Conservation (phyloP, 2,113 vertebrate species). For the Indri indri region DNA sequence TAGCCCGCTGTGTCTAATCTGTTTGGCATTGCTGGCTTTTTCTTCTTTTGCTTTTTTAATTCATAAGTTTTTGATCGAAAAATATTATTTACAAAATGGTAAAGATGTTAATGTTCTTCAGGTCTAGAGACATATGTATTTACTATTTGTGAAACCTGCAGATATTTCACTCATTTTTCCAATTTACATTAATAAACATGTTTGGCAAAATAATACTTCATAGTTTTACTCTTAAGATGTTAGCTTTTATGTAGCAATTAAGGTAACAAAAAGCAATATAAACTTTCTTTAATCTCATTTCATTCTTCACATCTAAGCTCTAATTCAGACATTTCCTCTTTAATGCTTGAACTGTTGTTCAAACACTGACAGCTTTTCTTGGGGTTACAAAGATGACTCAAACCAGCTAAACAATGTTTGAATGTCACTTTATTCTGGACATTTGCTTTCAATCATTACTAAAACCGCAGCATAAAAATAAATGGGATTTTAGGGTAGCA, state of each 20-base stretch:
- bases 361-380: constrained; percentile 74
- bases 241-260: constrained; percentile 73
- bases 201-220: constrained; percentile 65
- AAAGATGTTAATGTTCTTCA: background rate
- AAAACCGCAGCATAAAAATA: constrained; percentile 35
- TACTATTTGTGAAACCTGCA: constrained; percentile 53
- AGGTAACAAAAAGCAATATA: constrained; percentile 60
- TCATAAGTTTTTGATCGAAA: constrained; percentile 37
- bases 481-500: background rate
- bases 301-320: constrained; percentile 67
- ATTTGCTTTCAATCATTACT: constrained; percentile 55
- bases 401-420: constrained; percentile 53
- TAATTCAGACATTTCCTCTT: constrained; percentile 77
- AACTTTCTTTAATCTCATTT: constrained; percentile 56
- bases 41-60: background rate
- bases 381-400: constrained; percentile 32
- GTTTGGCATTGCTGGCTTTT: constrained; percentile 27
- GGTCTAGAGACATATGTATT: constrained; percentile 15
- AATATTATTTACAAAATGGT: constrained; percentile 22
- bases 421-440: constrained; percentile 61
- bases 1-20: constrained; percentile 58
- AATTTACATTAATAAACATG: constrained; percentile 59
- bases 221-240: constrained; percentile 54
- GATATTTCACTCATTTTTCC: constrained; percentile 58
- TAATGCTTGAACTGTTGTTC: constrained; percentile 65